These are phyloP conservation scores for Colletes latitarsis DNA, from an alignment of 1,140 invertebrate genomes.

Conservation along the genomic window DNA sequence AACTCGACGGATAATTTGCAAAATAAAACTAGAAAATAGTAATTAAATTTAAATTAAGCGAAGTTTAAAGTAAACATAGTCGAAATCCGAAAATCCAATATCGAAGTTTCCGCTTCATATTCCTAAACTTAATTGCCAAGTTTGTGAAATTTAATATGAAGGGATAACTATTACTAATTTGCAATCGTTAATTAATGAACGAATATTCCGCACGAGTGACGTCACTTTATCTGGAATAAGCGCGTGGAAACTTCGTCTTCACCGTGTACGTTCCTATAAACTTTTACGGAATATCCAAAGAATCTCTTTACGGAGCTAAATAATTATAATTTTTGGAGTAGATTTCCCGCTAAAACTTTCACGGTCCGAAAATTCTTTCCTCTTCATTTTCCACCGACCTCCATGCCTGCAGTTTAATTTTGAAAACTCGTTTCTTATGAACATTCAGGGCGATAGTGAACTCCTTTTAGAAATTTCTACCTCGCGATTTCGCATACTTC, in stretches of 20 bases:
- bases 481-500: neutral
- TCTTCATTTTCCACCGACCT: neutral
- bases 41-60: too few relatives aligned
- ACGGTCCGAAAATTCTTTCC: constrained; percentile 12
- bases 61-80: neutral
- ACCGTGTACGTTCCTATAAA: neutral
- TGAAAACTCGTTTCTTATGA: neutral
- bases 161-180: too few relatives aligned
- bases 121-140: neutral
- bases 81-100: too few relatives aligned
- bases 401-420: constrained; percentile 3
- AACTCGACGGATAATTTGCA: too few relatives aligned
- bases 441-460: constrained; percentile 2
- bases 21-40: too few relatives aligned
- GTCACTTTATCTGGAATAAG: neutral
- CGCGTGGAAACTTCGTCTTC: neutral
- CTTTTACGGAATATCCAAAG: neutral
- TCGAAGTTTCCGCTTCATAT: neutral
- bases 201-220: neutral
- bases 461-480: constrained; percentile 26
- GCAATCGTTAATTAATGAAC: neutral
- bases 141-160: too few relatives aligned
- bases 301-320: neutral
- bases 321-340: neutral
- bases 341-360: neutral